A percentile compares a stretch with the other conserved stretches of the same genome.
These are phyloP conservation scores for Tenthredo distinguenda DNA, from an alignment of 2,888 invertebrate genomes.

Conservation along the genomic window DNA sequence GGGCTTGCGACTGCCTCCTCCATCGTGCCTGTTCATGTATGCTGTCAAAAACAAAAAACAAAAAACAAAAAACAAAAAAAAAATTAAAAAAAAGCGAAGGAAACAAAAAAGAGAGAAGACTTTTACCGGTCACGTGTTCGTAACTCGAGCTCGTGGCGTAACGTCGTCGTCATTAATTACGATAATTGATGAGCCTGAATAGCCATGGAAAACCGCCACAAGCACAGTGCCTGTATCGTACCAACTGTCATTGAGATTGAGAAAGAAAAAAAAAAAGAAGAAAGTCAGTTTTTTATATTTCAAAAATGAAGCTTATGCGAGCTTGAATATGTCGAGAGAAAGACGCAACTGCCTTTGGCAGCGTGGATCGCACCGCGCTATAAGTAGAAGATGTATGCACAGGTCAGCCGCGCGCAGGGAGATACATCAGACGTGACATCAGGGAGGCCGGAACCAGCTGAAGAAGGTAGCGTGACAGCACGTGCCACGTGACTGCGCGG, in stretches of 20 bases:
- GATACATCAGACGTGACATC: neutral
- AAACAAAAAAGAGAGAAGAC: neutral
- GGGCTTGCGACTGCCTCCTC: neutral
- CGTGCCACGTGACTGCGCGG: slow-evolving; percentile 37
- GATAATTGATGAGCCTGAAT: neutral
- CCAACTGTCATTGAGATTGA: neutral
- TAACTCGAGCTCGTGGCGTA: neutral
- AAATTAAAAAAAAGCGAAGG: neutral
- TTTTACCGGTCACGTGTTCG: neutral
- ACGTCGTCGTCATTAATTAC: slow-evolving; percentile 9
- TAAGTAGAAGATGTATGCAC: slow-evolving; percentile 1
- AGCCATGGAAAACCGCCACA: neutral
- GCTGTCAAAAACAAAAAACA: neutral
- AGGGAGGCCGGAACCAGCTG: slow-evolving; percentile 5
- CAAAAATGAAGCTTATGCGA: neutral
- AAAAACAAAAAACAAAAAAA: neutral
- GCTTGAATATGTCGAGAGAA: neutral
- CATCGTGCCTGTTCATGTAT: neutral
- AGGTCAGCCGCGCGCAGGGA: slow-evolving; percentile 7
- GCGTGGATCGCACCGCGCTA: neutral
- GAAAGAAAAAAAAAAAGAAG: neutral
- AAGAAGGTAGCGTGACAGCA: neutral
- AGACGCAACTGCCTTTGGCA: neutral
- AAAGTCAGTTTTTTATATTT: neutral
- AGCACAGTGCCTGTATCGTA: neutral